Evolutionary conservation across 2,113 vertebrate genomes (phyloP).

Genomic region (western clawed frog (Xenopus tropicalis)): DNA sequence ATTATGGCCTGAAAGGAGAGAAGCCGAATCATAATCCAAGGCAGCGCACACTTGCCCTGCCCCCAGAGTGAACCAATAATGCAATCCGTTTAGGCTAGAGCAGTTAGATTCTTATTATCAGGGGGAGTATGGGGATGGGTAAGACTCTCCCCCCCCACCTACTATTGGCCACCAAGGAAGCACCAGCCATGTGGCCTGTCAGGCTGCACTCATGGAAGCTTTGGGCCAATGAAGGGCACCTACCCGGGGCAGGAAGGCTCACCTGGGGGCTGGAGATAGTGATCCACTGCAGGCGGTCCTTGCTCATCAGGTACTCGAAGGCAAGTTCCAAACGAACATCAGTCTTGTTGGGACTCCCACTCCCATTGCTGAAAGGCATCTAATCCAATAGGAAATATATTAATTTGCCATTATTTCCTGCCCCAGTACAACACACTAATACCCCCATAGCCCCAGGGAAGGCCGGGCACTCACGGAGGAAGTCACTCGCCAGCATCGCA

Average conservation of each 20-base stretch:
- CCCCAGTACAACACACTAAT: no score
- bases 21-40: neutral
- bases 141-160: no score
- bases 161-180: no score
- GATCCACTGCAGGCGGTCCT: constrained; percentile 96
- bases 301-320: constrained; percentile 98
- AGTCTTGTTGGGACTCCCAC: constrained; percentile 72
- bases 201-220: no score
- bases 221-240: no score
- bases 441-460: no score
- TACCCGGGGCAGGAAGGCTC: no score
- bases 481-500: constrained; percentile 97
- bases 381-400: constrained; percentile 42
- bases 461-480: constrained; percentile 82
- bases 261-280: constrained; percentile 98
- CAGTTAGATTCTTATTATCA: no score
- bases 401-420: no score
- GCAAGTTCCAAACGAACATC: constrained; percentile 95
- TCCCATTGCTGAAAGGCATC: constrained; percentile 83
- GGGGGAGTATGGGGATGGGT: neutral
- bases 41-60: constrained; percentile 21
- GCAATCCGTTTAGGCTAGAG: neutral
- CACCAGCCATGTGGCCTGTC: no score
- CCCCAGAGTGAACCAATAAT: neutral
- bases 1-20: constrained; percentile 83